phyloP scores from a whole-genome alignment of 2,797 vertebrate species.

The Diglossa cyanea region DNA sequence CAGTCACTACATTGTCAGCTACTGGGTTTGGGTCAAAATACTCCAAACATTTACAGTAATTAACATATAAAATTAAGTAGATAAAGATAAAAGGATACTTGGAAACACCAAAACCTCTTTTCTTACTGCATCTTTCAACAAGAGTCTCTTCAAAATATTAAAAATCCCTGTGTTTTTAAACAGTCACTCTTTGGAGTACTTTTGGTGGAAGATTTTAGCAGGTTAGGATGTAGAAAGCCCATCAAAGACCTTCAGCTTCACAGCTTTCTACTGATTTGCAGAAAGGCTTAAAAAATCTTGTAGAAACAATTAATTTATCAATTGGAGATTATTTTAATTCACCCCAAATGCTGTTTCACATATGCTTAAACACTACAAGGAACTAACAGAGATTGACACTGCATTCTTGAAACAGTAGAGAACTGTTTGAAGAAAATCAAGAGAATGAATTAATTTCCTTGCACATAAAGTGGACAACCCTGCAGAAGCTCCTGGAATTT shows the following conservation, averaged over 20 bases:
- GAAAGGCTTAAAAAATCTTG: background rate
- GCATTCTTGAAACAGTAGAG: background rate
- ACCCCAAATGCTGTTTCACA: background rate
- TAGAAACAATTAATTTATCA: background rate
- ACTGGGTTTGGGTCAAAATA: background rate
- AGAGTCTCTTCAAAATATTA: background rate
- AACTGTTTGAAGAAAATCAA: background rate
- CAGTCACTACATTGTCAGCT: background rate
- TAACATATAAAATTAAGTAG: background rate
- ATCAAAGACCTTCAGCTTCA: background rate
- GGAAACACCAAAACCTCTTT: background rate
- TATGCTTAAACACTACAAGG: background rate
- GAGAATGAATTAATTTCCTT: background rate
- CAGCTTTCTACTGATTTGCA: background rate
- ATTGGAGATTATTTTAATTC: background rate
- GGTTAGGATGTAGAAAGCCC: background rate
- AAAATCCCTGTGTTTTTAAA: background rate
- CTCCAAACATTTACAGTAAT: background rate
- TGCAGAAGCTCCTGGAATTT: background rate
- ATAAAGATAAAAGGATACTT: background rate
- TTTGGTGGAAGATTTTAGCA: background rate
- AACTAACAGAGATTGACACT: background rate
- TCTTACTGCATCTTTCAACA: background rate
- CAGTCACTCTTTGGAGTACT: background rate
- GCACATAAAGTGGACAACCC: background rate